Evolutionary conservation across 2,113 vertebrate species (phyloP).

Genomic region (Oxyruncus cristatus): DNA sequence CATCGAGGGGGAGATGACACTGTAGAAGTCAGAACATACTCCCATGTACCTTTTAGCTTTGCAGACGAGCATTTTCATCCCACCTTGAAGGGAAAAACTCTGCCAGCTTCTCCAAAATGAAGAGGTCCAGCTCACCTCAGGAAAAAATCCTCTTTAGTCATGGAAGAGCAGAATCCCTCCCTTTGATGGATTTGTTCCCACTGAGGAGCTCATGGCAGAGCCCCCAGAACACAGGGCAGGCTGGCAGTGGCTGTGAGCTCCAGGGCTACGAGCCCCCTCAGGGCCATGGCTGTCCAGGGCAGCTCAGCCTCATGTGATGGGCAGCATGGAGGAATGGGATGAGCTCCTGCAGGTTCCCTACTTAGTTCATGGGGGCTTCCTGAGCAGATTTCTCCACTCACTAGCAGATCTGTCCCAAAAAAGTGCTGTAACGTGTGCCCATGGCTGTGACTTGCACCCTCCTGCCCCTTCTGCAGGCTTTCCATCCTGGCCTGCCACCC

Average conservation of each 20-base stretch:
- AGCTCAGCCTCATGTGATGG: neutral
- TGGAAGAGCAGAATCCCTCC: neutral
- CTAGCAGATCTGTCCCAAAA: neutral
- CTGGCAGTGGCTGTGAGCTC: neutral
- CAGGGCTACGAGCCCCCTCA: rapidly evolving
- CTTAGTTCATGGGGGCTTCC: neutral
- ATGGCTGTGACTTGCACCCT: neutral
- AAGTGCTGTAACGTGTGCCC: rapidly evolving
- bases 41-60: neutral
- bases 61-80: neutral
- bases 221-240: neutral
- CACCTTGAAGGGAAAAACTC: neutral
- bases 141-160: neutral
- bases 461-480: neutral
- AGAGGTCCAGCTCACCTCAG: neutral
- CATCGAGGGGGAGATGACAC: neutral
- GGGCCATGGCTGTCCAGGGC: neutral
- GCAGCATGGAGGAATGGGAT: neutral
- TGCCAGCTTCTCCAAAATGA: neutral
- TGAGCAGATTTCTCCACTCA: neutral
- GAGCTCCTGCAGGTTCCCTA: neutral
- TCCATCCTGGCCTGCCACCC: neutral
- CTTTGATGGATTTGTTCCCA: neutral
- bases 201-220: neutral
- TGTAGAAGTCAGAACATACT: neutral